phyloP scores from a whole-genome alignment of 2,797 vertebrate genomes.

The Coilia nasus region DNA sequence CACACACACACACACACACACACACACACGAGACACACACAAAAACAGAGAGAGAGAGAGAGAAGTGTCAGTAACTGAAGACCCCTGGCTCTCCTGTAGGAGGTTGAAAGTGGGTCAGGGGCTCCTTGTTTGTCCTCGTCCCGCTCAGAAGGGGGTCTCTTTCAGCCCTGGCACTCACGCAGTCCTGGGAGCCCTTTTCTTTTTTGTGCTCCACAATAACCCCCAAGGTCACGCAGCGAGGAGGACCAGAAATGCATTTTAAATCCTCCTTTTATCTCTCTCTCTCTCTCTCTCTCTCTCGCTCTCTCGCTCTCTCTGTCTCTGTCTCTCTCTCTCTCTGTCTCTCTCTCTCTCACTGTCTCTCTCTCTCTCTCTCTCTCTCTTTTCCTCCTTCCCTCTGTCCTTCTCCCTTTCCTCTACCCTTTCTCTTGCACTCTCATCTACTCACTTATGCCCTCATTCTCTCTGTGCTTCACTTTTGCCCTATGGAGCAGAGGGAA shows the following conservation, averaged over 20 bases:
- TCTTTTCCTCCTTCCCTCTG: background rate
- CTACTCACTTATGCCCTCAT: background rate
- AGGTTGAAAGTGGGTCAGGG: constrained; percentile 14
- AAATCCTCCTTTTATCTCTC: background rate
- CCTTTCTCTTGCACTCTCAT: background rate
- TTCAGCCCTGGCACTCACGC: background rate
- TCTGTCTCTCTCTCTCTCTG: no score
- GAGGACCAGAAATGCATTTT: constrained; percentile 15
- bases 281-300: background rate
- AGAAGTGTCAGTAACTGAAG: background rate
- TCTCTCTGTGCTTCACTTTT: background rate
- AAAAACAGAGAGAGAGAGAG: background rate
- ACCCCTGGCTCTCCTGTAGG: background rate
- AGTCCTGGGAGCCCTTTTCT: background rate
- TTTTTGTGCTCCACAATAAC: background rate
- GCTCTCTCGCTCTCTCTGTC: no score
- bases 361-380: no score
- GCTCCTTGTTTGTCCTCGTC: background rate
- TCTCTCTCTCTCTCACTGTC: no score
- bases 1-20: no score
- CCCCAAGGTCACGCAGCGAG: constrained; percentile 1
- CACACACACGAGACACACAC: background rate
- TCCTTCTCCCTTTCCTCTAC: background rate
- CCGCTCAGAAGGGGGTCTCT: background rate
- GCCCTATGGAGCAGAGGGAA: background rate